Base-by-base conservation (phyloP, 2,797 vertebrate species). In the Myotis planiceps region DNA sequence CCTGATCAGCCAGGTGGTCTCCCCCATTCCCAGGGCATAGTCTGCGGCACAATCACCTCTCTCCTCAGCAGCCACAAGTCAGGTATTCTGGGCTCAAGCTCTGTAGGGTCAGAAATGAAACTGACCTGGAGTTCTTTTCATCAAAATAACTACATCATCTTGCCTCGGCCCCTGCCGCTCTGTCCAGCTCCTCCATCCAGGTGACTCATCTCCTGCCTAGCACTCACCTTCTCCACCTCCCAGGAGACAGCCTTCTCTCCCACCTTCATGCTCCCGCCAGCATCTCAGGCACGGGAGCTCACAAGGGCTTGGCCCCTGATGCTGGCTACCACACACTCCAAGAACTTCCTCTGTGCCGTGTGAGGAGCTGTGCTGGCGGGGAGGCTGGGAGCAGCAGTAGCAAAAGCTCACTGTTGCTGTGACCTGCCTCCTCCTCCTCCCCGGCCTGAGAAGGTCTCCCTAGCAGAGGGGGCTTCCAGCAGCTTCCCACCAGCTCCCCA, bases 131-230 rank as follows among this genome's bases (percentile, higher is more conserved):
- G 19, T 6, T 65, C 45, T 23, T 27, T 49, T 53, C 53, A 66
- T 51, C 85, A 69, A 75, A 91, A 51, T 45, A 92, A 87, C 37
- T 19, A 19, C 0, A 10, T 69, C 78, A n/a, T 71, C 49, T 39
- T 72, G 53, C 39, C 45, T 88, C 5, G 6, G 32, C 21, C 14
- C 13, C 63, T 39, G 6, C 21, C 10, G 6, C 19, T 68, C 51
- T 27, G 32, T 8, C 27, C 39, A 19, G 0, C 7, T 13, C 65
- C 45, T 45, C 3, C 21, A 15, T 16, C 21, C 14, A 5, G 8
- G 3, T 13, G 5, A 60, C 19, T 88, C 3, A 0, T 18, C 53
- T 68, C 66, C 60, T 58, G 6, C 27, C 53, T 49, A 14, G 4
- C 0, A 1, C 27, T 45, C 58, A 19, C 21, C 75, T 76, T 55